Evolutionary conservation across 2,113 vertebrate genomes (phyloP).

Genomic region (Cavia porcellus): DNA sequence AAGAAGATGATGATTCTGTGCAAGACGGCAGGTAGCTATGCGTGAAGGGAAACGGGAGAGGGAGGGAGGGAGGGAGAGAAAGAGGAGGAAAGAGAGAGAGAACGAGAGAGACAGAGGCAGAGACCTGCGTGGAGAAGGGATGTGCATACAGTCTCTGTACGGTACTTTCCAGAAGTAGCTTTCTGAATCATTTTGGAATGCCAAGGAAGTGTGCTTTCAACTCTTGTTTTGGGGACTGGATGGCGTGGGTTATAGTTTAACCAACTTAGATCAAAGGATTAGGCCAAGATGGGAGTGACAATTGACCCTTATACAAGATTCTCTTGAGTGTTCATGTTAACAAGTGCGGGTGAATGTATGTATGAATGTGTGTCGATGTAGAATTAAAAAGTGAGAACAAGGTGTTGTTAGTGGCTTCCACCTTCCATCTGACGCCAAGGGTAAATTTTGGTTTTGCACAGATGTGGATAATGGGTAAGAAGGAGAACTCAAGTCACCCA

Average conservation of each 20-base stretch:
- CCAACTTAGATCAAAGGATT: not conserved
- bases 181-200: not conserved
- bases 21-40: not conserved
- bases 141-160: not conserved
- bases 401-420: not conserved
- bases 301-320: not conserved
- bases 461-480: not conserved
- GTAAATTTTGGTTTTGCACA: not conserved
- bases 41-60: too few relatives aligned
- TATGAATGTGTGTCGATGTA: not conserved
- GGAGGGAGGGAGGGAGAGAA: not conserved
- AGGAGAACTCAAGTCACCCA: not conserved
- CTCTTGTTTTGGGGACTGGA: not conserved
- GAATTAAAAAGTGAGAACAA: not conserved
- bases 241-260: not conserved
- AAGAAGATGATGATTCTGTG: not conserved
- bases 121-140: not conserved
- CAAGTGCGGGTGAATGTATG: not conserved
- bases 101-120: not conserved
- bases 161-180: not conserved
- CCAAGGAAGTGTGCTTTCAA: not conserved
- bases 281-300: not conserved
- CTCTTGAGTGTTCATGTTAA: not conserved
- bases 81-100: not conserved
- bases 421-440: not conserved